Percentiles rank a stretch among this genome's conserved stretches.
Evolutionary conservation across 2,797 vertebrate genomes (phyloP).

Genomic region (Gallinago nigripennis): DNA sequence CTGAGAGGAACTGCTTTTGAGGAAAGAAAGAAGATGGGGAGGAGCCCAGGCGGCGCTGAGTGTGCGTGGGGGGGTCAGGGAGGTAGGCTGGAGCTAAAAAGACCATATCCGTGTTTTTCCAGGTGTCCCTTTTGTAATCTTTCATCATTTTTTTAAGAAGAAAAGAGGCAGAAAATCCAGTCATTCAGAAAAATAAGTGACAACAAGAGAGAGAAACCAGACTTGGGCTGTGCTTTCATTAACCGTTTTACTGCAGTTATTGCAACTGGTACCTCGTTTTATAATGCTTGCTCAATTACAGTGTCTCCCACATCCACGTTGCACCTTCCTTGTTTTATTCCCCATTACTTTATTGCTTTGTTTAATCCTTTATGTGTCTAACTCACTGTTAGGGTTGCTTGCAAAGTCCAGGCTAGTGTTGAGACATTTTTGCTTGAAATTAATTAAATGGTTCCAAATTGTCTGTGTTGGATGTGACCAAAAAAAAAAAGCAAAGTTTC

Average conservation of each 20-base stretch:
- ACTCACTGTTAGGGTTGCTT: neutral
- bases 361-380: conserved; percentile 25
- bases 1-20: conserved; percentile 70
- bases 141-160: conserved; percentile 75
- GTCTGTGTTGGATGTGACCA: neutral
- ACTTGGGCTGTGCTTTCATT: conserved; percentile 14
- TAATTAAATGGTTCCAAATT: neutral
- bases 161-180: conserved; percentile 61
- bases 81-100: conserved; percentile 22
- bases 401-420: conserved; percentile 28
- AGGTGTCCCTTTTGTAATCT: conserved; percentile 84
- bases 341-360: conserved; percentile 41
- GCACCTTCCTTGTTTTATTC: conserved; percentile 22
- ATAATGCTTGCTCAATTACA: conserved; percentile 28
- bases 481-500: neutral
- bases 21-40: conserved; percentile 69
- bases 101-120: conserved; percentile 80
- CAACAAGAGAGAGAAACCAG: conserved; percentile 44
- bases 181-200: conserved; percentile 76
- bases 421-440: neutral
- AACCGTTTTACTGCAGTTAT: conserved; percentile 18
- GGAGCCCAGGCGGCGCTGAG: neutral
- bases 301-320: neutral
- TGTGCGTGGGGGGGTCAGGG: fast-evolving
- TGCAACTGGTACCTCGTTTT: conserved; percentile 12